Evolutionary conservation across 2,888 invertebrate genomes (phyloP).

Genomic region (Nycteola revayana): DNA sequence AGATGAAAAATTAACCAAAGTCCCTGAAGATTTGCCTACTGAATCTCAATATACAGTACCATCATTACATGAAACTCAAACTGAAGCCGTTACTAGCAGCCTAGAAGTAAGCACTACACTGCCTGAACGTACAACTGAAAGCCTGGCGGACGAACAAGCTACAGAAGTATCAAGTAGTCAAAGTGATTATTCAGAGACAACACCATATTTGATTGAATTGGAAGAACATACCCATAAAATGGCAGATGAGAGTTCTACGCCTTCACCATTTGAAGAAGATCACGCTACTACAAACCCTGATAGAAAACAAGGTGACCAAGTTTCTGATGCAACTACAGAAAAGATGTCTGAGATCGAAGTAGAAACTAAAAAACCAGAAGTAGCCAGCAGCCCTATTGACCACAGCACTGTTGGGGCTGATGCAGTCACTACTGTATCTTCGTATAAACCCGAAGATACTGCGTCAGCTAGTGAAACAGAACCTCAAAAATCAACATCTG

Average conservation of each 20-base stretch:
- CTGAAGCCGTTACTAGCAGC: neutral
- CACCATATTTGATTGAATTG: constrained; percentile 55
- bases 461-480: constrained; percentile 11
- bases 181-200: constrained; percentile 39
- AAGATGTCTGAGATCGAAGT: constrained; percentile 14
- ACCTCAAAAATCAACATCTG: constrained; percentile 15
- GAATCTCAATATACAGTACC: constrained; percentile 15
- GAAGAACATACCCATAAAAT: constrained; percentile 57
- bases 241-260: constrained; percentile 15
- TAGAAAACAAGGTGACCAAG: constrained; percentile 4
- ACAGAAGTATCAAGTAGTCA: constrained; percentile 23
- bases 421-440: constrained; percentile 1
- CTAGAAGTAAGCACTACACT: constrained; percentile 5
- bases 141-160: constrained; percentile 6
- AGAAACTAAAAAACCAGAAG: constrained; percentile 14
- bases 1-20: constrained; percentile 10
- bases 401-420: constrained; percentile 7
- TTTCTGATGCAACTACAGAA: constrained; percentile 11
- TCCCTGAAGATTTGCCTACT: constrained; percentile 9
- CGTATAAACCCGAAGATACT: constrained; percentile 14
- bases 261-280: constrained; percentile 21
- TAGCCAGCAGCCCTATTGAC: constrained; percentile 9
- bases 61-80: constrained; percentile 2
- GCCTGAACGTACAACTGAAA: constrained; percentile 4
- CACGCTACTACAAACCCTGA: constrained; percentile 11